Evolutionary conservation across 2,888 invertebrate species (phyloP).

Genomic region (Platynereis dumerilii): DNA sequence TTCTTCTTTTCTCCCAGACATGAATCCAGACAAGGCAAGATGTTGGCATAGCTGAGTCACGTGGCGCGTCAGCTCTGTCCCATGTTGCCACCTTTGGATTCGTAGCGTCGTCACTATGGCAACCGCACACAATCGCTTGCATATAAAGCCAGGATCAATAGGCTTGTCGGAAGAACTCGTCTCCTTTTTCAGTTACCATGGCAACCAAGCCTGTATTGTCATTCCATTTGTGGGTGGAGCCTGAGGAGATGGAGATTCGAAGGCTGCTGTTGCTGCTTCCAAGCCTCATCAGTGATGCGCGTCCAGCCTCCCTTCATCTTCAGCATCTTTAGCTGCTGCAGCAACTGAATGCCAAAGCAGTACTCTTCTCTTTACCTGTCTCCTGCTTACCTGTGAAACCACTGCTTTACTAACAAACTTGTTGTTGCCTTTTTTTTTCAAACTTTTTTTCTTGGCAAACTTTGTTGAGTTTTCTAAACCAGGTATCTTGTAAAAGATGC

Average conservation of each 20-base stretch:
- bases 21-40: slow-evolving; percentile 62
- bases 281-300: too few species aligned
- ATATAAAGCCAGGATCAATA: slow-evolving; percentile 8
- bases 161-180: slow-evolving; percentile 2
- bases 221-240: slow-evolving; percentile 4
- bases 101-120: slow-evolving; percentile 21
- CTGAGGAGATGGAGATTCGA: background rate
- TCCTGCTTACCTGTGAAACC: too few species aligned
- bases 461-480: too few species aligned
- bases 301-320: too few species aligned
- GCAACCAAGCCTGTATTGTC: background rate
- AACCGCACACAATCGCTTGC: slow-evolving; percentile 7
- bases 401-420: too few species aligned
- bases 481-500: too few species aligned
- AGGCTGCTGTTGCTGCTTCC: background rate
- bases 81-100: slow-evolving; percentile 59
- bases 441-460: too few species aligned
- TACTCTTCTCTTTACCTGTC: too few species aligned
- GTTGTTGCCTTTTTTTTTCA: too few species aligned
- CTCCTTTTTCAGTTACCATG: slow-evolving; percentile 5
- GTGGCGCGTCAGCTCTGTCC: slow-evolving; percentile 59
- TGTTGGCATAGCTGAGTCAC: slow-evolving; percentile 64
- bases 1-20: slow-evolving; percentile 3
- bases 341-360: too few species aligned
- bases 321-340: too few species aligned